Percentiles rank a stretch among this genome's conserved stretches.
phyloP scores from a whole-genome alignment of 1,140 invertebrate species.

The Chionoecetes opilio region DNA sequence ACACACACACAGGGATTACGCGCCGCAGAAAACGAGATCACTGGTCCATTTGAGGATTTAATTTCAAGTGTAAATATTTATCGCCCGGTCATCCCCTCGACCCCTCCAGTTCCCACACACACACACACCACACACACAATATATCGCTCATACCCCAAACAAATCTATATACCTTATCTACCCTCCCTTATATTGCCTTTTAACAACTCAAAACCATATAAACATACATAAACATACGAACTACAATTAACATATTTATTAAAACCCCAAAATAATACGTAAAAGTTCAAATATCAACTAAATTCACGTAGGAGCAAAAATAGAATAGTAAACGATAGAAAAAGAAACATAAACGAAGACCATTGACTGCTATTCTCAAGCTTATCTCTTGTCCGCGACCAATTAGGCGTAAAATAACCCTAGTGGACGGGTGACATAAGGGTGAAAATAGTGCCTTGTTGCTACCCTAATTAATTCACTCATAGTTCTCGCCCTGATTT shows the following conservation, averaged over 20 bases:
- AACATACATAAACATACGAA: not conserved
- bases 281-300: not conserved
- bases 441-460: not conserved
- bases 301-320: not conserved
- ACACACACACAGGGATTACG: no score
- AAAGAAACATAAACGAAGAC: constrained; percentile 15
- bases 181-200: not conserved
- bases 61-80: constrained; percentile 78
- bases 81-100: constrained; percentile 61
- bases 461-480: constrained; percentile 63
- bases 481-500: constrained; percentile 59
- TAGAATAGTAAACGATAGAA: not conserved
- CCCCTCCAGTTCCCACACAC: constrained; percentile 35
- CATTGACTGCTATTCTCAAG: not conserved
- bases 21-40: constrained; percentile 68
- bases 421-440: not conserved
- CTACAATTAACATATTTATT: not conserved
- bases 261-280: not conserved
- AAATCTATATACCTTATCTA: not conserved
- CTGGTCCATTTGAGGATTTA: constrained; percentile 74
- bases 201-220: not conserved
- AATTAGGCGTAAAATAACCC: constrained; percentile 72
- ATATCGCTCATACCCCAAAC: not conserved
- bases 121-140: no score
- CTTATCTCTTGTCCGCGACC: constrained; percentile 60